These are phyloP conservation scores for Propithecus perrieri DNA, from an alignment of 2,797 vertebrate genomes.

Conservation along the genomic window DNA sequence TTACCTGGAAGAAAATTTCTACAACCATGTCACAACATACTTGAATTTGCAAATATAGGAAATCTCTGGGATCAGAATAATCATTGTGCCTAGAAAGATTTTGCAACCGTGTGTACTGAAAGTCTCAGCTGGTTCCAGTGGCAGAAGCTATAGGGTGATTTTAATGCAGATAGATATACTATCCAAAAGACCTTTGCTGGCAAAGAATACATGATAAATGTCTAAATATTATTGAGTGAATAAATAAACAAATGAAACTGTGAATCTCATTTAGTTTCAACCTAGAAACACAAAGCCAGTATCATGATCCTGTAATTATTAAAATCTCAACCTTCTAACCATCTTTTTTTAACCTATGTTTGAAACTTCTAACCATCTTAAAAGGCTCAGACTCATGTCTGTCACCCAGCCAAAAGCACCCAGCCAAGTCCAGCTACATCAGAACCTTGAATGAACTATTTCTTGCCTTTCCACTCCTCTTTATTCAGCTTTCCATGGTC, in stretches of 20 bases:
- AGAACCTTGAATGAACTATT: not conserved
- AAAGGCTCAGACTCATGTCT: not conserved
- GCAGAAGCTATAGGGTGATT: not conserved
- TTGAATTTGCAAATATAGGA: not conserved
- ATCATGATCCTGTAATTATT: not conserved
- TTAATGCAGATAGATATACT: not conserved
- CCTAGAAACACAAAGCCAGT: not conserved
- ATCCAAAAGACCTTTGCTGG: not conserved
- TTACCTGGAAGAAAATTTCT: not conserved
- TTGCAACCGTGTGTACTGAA: not conserved
- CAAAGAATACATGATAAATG: not conserved
- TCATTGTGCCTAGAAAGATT: not conserved
- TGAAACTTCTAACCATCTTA: not conserved
- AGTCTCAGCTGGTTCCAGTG: not conserved
- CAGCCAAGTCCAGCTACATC: not conserved
- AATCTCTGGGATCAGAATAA: not conserved
- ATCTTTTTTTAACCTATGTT: not conserved
- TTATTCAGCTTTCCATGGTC: not conserved
- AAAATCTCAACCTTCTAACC: not conserved
- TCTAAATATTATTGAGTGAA: constrained; percentile 3
- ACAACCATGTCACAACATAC: not conserved
- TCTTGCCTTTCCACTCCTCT: not conserved
- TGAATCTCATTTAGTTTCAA: not conserved
- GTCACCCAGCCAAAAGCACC: not conserved
- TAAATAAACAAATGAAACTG: not conserved